Evolutionary conservation across 2,797 vertebrate genomes (phyloP), one percentile per base, ranked within the genome.

Genomic region (Schizopygopsis pylzovi): DNA sequence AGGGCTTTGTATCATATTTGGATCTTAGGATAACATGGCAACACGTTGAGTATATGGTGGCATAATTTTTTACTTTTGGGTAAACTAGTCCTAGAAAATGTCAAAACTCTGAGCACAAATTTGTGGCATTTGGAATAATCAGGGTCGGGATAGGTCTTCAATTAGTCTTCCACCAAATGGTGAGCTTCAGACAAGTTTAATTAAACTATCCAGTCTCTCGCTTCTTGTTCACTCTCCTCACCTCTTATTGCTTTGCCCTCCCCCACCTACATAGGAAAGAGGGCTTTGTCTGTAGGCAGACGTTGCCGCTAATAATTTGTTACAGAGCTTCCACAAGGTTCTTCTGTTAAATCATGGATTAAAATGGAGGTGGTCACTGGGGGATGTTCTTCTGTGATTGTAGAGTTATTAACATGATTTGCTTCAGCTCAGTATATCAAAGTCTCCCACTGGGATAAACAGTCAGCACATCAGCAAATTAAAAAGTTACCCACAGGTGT

Each of bases 401-500:
- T 91, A 90, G 93, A 94, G 95, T 95, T 95, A 92, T 94, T 95
- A 96, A 95, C 94, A 95, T 95, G 95, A 96, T 96, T 96, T 96
- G 95, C 94, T 92, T 95, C 93, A 93, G 92, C 92, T 92, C 95
- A 95, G 95, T 96, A 95, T 95, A 96, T 96, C 94, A 96, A 96
- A 95, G 92, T 90, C 90, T 91, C 91, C 92, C 90, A 89, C 83
- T 92, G 92, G 56, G 80, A 93, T 94, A 95, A 95, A 92, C 94
- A 94, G 93, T 94, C 94, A 95, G 96, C 95, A 96, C 95, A 96
- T 93, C 93, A 93, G 94, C 94, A 95, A 96, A 96, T 96, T 95
- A 96, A 95, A 96, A 95, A 94, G 93, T 94, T 92, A 93, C 94
- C 94, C 94, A 96, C 95, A 95, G 94, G 94, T 96, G 95, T 94